These are phyloP conservation scores for Thamnophis sirtalis DNA, from an alignment of 2,113 vertebrate genomes.

Conservation along the genomic window DNA sequence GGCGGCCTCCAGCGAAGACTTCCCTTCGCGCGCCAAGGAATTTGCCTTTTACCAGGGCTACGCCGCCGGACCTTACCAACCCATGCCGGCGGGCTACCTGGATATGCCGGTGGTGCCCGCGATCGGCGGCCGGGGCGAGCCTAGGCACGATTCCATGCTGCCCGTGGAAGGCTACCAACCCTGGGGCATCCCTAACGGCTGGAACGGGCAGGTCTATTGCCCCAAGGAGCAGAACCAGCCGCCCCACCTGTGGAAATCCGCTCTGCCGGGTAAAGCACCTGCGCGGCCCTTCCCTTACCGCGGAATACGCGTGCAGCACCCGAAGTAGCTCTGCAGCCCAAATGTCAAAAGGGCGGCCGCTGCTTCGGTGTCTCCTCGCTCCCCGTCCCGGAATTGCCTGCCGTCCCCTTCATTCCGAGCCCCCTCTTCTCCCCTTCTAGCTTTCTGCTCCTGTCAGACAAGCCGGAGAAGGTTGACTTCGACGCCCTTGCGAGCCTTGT, in stretches of 20 bases:
- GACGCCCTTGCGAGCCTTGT: background rate
- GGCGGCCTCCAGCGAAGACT: slow-evolving; percentile 82
- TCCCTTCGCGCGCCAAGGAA: slow-evolving; percentile 90
- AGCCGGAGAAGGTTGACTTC: background rate
- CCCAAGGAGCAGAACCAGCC: slow-evolving; percentile 93
- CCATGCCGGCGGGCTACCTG: slow-evolving; percentile 90
- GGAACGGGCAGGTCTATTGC: slow-evolving; percentile 97
- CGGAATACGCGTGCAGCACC: background rate
- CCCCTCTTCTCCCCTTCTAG: background rate
- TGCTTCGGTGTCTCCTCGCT: background rate
- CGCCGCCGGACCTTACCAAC: slow-evolving; percentile 88
- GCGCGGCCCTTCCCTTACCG: slow-evolving; percentile 45
- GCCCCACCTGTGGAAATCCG: slow-evolving; percentile 91
- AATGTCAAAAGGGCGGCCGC: background rate
- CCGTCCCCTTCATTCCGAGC: background rate
- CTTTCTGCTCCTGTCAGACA: background rate
- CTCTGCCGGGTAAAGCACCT: slow-evolving; percentile 86
- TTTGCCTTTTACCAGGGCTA: slow-evolving; percentile 98
- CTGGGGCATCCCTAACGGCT: slow-evolving; percentile 92
- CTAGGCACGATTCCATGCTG: slow-evolving; percentile 87
- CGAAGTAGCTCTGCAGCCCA: background rate
- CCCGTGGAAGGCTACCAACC: slow-evolving; percentile 97
- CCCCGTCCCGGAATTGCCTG: background rate
- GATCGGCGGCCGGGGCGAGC: slow-evolving; percentile 84
- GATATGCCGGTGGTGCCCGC: slow-evolving; percentile 93